phyloP scores from a whole-genome alignment of 1,140 invertebrate species.

The Drosophila lacertosa region DNA sequence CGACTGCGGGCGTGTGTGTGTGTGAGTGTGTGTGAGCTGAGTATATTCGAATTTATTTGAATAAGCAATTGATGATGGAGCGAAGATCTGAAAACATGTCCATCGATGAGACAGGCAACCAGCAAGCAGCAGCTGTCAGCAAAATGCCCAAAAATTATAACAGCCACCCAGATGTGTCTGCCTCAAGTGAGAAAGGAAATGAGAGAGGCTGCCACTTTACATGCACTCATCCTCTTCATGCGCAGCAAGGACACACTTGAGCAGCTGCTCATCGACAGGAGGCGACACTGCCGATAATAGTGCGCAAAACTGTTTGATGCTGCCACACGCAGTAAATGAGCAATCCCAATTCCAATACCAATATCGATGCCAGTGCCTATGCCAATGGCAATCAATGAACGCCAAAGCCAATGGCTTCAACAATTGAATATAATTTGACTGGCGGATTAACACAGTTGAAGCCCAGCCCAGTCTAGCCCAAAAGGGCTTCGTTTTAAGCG shows the following conservation, averaged over 20 bases:
- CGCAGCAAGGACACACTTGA: constrained; percentile 43
- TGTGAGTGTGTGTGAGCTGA: constrained; percentile 3
- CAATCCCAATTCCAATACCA: constrained; percentile 24
- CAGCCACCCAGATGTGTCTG: background rate
- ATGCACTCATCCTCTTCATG: background rate
- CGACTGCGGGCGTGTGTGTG: constrained; percentile 2
- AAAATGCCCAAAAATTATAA: constrained; percentile 51
- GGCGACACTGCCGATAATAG: constrained; percentile 42
- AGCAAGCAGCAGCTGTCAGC: constrained; percentile 25
- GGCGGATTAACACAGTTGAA: constrained; percentile 57
- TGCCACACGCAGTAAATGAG: constrained; percentile 56
- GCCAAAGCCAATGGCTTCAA: constrained; percentile 42
- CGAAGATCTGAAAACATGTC: constrained; percentile 14
- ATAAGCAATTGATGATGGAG: constrained; percentile 59
- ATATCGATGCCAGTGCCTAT: too few species aligned
- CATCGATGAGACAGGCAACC: constrained; percentile 40
- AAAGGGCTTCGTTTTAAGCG: constrained; percentile 40
- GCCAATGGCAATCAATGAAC: constrained; percentile 38
- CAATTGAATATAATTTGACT: constrained; percentile 75
- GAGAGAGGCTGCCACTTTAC: constrained; percentile 8
- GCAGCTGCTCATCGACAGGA: constrained; percentile 16
- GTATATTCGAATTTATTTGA: constrained; percentile 50
- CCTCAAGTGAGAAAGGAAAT: background rate
- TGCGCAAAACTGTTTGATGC: constrained; percentile 50
- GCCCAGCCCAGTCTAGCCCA: background rate